phyloP scores from a whole-genome alignment of 2,888 invertebrate species.

The Cataglyphis cursor region DNA sequence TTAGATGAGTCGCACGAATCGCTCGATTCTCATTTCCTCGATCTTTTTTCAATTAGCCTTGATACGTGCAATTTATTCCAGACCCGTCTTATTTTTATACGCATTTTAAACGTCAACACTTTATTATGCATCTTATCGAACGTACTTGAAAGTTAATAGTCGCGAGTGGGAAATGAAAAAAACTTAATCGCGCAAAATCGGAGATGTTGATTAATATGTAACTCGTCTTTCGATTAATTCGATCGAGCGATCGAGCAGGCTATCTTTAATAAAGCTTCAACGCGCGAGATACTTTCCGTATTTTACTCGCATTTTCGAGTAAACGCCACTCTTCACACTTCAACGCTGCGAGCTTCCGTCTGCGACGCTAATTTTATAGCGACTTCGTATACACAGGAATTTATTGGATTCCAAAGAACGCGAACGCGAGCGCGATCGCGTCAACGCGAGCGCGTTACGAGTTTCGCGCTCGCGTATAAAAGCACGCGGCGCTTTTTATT shows the following conservation, averaged over 20 bases:
- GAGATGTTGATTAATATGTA: background rate
- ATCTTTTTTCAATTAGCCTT: slow-evolving; percentile 16
- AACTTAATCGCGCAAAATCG: background rate
- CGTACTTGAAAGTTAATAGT: background rate
- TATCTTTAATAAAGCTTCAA: background rate
- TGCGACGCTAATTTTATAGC: slow-evolving; percentile 48
- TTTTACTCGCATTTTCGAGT: background rate
- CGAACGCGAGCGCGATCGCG: background rate
- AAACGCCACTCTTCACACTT: background rate
- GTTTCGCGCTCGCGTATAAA: slow-evolving; percentile 43
- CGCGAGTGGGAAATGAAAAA: background rate
- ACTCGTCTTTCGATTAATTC: background rate
- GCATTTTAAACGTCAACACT: background rate
- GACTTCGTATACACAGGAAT: slow-evolving; percentile 23
- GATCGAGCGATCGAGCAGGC: background rate
- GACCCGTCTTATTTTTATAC: background rate
- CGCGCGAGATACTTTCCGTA: background rate
- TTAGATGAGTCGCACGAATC: background rate
- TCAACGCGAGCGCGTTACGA: slow-evolving; percentile 18
- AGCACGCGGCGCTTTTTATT: slow-evolving; percentile 56
- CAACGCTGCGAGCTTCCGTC: background rate
- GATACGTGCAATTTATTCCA: background rate
- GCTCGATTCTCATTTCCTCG: slow-evolving; percentile 19
- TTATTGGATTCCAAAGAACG: slow-evolving; percentile 34
- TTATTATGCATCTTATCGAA: background rate